Conservation (phyloP, 2,797 vertebrate species). For the Intellagama lesueurii region DNA sequence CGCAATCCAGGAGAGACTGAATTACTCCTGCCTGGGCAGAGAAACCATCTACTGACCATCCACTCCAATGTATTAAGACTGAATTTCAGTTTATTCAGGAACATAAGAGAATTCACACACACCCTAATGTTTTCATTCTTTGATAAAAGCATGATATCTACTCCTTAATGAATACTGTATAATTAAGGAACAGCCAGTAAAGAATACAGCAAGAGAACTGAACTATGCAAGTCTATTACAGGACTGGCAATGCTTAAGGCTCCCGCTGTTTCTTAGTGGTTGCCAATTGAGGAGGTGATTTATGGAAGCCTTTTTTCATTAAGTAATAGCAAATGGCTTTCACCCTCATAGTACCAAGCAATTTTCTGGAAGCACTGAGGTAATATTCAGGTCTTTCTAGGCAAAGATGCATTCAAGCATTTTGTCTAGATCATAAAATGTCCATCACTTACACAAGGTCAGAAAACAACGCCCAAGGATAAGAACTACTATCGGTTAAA, state of each 20-base stretch:
- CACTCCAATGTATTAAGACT: neutral
- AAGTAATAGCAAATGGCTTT: constrained; percentile 76
- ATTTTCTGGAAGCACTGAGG: constrained; percentile 68
- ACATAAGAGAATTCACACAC: neutral
- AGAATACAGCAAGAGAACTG: constrained; percentile 55
- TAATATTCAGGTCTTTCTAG: constrained; percentile 60
- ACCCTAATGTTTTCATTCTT: constrained; percentile 49
- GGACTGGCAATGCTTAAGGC: constrained; percentile 71
- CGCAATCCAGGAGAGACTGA: neutral
- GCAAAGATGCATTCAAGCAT: constrained; percentile 68
- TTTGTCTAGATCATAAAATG: constrained; percentile 68
- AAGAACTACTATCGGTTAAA: constrained; percentile 54
- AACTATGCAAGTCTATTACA: constrained; percentile 75
- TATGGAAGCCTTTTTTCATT: constrained; percentile 74
- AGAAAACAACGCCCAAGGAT: constrained; percentile 44
- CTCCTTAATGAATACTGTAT: constrained; percentile 70
- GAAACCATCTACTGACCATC: neutral
- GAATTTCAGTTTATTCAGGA: neutral
- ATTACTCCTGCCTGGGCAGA: neutral
- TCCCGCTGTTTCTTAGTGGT: constrained; percentile 71
- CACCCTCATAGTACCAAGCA: constrained; percentile 68
- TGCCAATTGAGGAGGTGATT: constrained; percentile 75
- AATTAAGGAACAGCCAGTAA: constrained; percentile 74
- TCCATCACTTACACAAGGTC: constrained; percentile 69
- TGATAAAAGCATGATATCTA: constrained; percentile 70